phyloP scores from a whole-genome alignment of 2,113 vertebrate genomes.

The Tor tambroides region DNA sequence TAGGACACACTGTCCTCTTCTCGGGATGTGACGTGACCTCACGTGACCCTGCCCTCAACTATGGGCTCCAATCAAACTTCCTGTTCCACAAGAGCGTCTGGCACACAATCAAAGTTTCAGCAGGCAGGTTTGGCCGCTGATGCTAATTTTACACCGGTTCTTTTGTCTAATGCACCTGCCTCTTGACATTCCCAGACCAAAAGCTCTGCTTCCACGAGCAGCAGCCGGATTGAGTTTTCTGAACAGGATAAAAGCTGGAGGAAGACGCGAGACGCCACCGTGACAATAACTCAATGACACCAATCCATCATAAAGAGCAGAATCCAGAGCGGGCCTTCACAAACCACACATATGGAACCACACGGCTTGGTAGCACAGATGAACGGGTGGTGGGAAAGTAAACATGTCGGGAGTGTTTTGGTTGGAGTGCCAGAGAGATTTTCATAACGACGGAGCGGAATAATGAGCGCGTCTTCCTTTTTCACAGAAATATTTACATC shows the following conservation, averaged over 20 bases:
- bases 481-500: slow-evolving; percentile 62
- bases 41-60: neutral
- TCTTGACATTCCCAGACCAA: slow-evolving; percentile 37
- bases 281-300: neutral
- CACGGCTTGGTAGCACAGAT: slow-evolving; percentile 35
- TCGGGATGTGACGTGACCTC: slow-evolving; percentile 30
- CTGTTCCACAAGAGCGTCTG: neutral
- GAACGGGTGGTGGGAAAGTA: slow-evolving; percentile 43
- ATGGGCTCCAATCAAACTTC: slow-evolving; percentile 13
- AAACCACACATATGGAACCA: no score
- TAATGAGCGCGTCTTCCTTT: slow-evolving; percentile 53
- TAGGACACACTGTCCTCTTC: neutral
- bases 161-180: slow-evolving; percentile 41
- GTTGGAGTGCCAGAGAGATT: slow-evolving; percentile 3
- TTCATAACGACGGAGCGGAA: slow-evolving; percentile 37
- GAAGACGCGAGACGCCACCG: neutral
- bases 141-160: neutral
- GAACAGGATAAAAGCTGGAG: neutral
- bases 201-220: neutral
- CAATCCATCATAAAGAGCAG: slow-evolving; percentile 3
- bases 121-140: neutral
- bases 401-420: slow-evolving; percentile 33
- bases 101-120: neutral
- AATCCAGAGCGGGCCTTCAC: neutral
- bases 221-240: neutral